Conservation (phyloP, 2,113 vertebrate species). For the Clarias macrocephalus region DNA sequence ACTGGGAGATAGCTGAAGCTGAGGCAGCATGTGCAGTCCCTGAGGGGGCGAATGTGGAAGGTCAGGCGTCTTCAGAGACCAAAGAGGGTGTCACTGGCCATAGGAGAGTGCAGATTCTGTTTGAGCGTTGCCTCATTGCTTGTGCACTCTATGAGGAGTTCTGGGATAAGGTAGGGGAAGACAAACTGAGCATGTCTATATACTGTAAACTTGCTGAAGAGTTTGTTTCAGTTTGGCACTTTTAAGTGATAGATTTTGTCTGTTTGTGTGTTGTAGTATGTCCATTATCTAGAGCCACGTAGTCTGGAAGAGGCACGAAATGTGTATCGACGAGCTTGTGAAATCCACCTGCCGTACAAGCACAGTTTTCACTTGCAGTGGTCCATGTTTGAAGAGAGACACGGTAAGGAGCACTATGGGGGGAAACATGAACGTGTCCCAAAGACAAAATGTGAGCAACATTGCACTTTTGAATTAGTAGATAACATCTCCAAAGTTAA, state of each 20-base stretch:
- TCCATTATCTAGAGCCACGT: constrained; percentile 75
- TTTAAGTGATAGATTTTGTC: not conserved
- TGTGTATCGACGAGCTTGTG: constrained; percentile 78
- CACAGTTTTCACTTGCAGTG: constrained; percentile 82
- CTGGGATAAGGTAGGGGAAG: constrained; percentile 77
- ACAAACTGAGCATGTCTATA: not conserved
- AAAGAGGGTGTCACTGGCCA: constrained; percentile 55
- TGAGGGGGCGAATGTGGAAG: constrained; percentile 52
- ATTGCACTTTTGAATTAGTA: no score
- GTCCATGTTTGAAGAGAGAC: constrained; percentile 83
- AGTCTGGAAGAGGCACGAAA: constrained; percentile 71
- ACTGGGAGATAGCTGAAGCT: constrained; percentile 75
- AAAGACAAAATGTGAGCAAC: not conserved
- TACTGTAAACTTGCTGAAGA: no score
- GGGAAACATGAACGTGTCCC: not conserved
- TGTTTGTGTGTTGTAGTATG: constrained; percentile 67
- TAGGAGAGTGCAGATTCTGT: constrained; percentile 74
- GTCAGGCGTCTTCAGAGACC: constrained; percentile 43
- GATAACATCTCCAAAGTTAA: no score
- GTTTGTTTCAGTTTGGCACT: not conserved
- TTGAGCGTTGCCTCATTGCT: constrained; percentile 83
- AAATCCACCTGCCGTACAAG: constrained; percentile 75
- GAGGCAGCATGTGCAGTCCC: constrained; percentile 35
- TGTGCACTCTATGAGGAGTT: constrained; percentile 85
- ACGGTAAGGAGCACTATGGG: constrained; percentile 66